These are phyloP conservation scores for Psilanteris sp. DNA, from an alignment of 1,140 invertebrate genomes.

Conservation along the genomic window DNA sequence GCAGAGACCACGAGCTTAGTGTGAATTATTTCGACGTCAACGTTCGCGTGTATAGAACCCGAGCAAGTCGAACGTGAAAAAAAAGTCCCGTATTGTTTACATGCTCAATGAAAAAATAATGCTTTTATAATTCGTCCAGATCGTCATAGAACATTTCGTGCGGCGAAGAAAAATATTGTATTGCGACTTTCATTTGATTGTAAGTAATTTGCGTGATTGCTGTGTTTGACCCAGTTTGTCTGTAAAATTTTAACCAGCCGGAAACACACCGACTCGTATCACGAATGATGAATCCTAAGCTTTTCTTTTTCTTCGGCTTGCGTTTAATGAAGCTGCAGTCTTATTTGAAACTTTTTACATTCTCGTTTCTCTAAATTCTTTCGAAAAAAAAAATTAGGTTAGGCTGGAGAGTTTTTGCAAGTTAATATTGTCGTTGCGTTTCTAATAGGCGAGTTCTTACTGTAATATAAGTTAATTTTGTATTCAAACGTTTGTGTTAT, in stretches of 20 bases:
- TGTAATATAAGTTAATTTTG: no score
- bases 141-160: neutral
- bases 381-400: neutral
- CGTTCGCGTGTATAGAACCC: no score
- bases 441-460: no score
- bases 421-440: no score
- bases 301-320: slow-evolving; percentile 19
- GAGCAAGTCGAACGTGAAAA: no score
- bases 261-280: slow-evolving; percentile 9
- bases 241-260: slow-evolving; percentile 32
- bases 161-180: slow-evolving; percentile 11
- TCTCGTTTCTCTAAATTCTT: slow-evolving; percentile 36
- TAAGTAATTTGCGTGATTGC: slow-evolving; percentile 51
- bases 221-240: slow-evolving; percentile 38
- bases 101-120: no score
- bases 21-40: no score
- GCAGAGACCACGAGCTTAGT: no score
- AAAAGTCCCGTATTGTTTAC: no score
- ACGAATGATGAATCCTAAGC: slow-evolving; percentile 16
- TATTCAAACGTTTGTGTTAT: no score
- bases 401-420: no score
- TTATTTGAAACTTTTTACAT: slow-evolving; percentile 35
- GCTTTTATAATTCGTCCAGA: no score
- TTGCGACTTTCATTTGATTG: slow-evolving; percentile 29
- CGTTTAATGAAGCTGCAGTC: slow-evolving; percentile 31